Evolutionary conservation across 1,140 invertebrate species (phyloP).

Genomic region (Drosophila neocordata): DNA sequence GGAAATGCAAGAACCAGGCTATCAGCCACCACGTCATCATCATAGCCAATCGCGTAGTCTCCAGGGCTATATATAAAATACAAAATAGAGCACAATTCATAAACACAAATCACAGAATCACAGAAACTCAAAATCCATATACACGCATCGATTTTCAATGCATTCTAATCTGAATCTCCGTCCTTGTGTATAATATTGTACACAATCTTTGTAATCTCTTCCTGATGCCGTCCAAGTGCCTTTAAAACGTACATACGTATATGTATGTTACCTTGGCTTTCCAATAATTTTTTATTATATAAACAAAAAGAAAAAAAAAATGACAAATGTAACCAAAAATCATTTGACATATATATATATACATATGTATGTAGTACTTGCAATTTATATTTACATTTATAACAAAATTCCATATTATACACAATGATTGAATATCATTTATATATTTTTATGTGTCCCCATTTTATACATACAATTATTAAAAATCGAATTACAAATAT

Average conservation of each 20-base stretch:
- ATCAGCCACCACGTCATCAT: slow-evolving; percentile 77
- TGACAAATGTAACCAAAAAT: slow-evolving; percentile 8
- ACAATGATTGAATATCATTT: background rate
- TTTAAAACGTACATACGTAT: slow-evolving; percentile 11
- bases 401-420: slow-evolving; percentile 1
- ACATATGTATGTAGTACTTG: background rate
- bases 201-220: slow-evolving; percentile 13
- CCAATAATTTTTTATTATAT: background rate
- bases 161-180: slow-evolving; percentile 2
- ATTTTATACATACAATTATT: slow-evolving; percentile 4
- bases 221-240: slow-evolving; percentile 46
- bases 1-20: slow-evolving; percentile 86
- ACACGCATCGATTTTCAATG: background rate
- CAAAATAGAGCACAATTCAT: background rate
- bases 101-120: slow-evolving; percentile 15
- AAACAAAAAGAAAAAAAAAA: background rate
- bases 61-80: slow-evolving; percentile 75
- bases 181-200: background rate
- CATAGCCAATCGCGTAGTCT: slow-evolving; percentile 80
- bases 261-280: slow-evolving; percentile 33
- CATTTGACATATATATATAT: background rate
- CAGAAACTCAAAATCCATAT: background rate
- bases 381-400: slow-evolving; percentile 5
- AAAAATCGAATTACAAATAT: slow-evolving; percentile 7
- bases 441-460: background rate